Base-by-base conservation (phyloP, 2,888 invertebrate species). In the Drosophila recens region DNA sequence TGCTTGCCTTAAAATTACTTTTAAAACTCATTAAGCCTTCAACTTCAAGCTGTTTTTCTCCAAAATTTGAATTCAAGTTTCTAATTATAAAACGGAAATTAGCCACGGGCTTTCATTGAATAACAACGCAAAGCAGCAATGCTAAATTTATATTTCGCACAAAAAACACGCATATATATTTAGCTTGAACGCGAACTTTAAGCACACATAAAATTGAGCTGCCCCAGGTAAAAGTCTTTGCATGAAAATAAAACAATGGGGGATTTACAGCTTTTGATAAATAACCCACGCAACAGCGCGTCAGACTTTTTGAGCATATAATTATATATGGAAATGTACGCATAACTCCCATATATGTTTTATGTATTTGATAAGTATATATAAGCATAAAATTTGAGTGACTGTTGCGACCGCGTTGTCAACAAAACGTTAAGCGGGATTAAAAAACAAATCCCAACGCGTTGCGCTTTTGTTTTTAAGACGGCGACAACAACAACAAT, bases 351-450 rank as follows among this genome's bases (percentile, higher is more conserved):
- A 27, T 42, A 40, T 53, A 13, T 54, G 4, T 30, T 43, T 20
- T 30, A 42, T 54, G 54, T 54, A 53, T 40, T 53, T 40, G 27
- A 27, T 53, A 38, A 53, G 53, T 8, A 53, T 15, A 53, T 40
- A n/a, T n/a, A 23, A 52, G 38, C 23, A 38, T 52, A 23, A 15
- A 38, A 38, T 27, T 27, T 52, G 33, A 54, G 33, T 20, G 42
- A 42, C 11, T 61, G 66, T 52, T 58, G 72, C 69, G 69, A 68
- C 72, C 74, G 76, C 74, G 79, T 67, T 76, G 84, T 83, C 87
- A 87, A 83, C 87, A 83, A 74, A 81, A 79, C 76, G 81, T 87
- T 87, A 81, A 87, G 84, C 72, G 67, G 84, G 89, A 81, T 84
- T 84, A 87, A 81, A 68, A 81, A 68, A 59, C 27, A 27, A 27